Percentiles rank a stretch among this genome's conserved stretches.
phyloP scores from a whole-genome alignment of 2,888 invertebrate species.

The Axea sp. region DNA sequence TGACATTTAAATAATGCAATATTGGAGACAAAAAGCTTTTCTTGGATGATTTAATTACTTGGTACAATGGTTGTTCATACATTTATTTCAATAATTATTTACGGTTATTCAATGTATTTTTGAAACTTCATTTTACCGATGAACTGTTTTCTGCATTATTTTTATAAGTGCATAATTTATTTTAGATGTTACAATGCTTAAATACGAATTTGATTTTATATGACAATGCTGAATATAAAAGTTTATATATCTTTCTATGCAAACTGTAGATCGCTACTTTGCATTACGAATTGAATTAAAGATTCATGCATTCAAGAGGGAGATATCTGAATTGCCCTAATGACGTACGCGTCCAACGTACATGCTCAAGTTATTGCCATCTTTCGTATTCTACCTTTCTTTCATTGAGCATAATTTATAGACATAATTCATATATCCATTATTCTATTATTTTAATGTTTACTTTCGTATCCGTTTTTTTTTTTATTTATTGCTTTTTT shows the following conservation, averaged over 20 bases:
- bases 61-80: too few relatives aligned
- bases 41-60: too few relatives aligned
- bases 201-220: constrained; percentile 16
- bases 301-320: constrained; percentile 63
- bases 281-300: constrained; percentile 62
- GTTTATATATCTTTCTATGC: constrained; percentile 57
- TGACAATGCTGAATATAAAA: constrained; percentile 38
- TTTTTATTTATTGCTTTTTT: neutral
- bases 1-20: too few relatives aligned
- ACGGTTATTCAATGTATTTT: too few relatives aligned
- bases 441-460: constrained; percentile 42
- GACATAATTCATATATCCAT: constrained; percentile 48
- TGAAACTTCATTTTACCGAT: too few relatives aligned
- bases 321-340: constrained; percentile 59
- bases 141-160: too few relatives aligned
- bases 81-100: too few relatives aligned
- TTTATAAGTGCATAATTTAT: too few relatives aligned
- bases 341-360: constrained; percentile 61
- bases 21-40: too few relatives aligned
- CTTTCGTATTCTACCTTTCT: constrained; percentile 38
- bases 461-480: neutral
- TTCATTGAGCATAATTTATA: constrained; percentile 49
- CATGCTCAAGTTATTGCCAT: constrained; percentile 57
- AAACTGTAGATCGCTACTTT: constrained; percentile 43
- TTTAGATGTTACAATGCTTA: neutral